A percentile compares a stretch with the other conserved stretches of the same genome.
Evolutionary conservation across 2,888 invertebrate species (phyloP).

Genomic region (Habrosyne pyritoides): DNA sequence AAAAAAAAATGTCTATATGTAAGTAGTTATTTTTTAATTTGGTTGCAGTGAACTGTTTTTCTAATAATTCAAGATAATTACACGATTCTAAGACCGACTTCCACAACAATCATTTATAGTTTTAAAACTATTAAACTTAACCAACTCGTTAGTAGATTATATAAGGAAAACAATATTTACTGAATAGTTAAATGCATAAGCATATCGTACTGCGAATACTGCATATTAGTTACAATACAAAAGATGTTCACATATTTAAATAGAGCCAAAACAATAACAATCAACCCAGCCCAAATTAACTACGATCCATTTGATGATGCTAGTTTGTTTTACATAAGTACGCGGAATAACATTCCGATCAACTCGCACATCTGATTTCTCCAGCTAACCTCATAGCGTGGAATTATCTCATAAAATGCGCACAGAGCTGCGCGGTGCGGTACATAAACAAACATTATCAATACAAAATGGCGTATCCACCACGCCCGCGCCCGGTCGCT

Average conservation of each 20-base stretch:
- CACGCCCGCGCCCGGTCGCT: slow-evolving; percentile 18
- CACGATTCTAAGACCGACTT: no score
- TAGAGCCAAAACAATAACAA: neutral
- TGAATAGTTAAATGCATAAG: no score
- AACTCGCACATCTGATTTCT: slow-evolving; percentile 8
- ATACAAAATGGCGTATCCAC: slow-evolving; percentile 14
- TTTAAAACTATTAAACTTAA: no score
- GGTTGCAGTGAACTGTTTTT: no score
- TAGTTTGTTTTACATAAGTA: neutral
- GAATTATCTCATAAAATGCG: slow-evolving; percentile 10
- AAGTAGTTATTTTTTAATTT: no score
- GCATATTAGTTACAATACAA: neutral
- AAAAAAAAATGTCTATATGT: no score
- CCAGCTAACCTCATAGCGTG: slow-evolving; percentile 5
- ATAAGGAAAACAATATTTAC: no score
- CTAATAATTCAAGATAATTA: no score
- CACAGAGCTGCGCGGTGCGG: slow-evolving; percentile 14
- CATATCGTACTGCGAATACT: no score
- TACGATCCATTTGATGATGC: neutral
- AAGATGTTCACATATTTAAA: neutral
- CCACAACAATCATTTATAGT: no score
- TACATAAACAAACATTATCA: slow-evolving; percentile 28
- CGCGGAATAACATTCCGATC: slow-evolving; percentile 1
- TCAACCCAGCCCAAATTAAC: neutral
- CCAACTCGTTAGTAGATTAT: no score